phyloP scores from a whole-genome alignment of 1,140 invertebrate genomes.

The Sweltsa coloradensis region DNA sequence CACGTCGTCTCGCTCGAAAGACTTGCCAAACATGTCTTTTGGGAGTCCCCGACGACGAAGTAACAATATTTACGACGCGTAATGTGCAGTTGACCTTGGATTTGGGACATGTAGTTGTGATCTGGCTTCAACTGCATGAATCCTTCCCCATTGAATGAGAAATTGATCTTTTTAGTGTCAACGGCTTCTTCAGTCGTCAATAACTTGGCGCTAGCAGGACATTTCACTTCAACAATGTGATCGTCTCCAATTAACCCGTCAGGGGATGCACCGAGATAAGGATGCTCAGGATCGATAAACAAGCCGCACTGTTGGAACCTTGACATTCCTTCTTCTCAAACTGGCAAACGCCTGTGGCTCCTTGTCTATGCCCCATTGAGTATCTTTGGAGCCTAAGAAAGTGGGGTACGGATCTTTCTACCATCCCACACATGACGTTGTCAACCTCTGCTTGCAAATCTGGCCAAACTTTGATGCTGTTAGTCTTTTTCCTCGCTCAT shows the following conservation, averaged over 20 bases:
- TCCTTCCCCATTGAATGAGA: conserved; percentile 1
- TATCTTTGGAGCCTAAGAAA: not conserved
- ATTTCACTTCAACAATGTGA: conserved; percentile 19
- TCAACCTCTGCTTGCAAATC: too few relatives aligned
- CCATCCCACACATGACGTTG: too few relatives aligned
- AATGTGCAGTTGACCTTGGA: conserved; percentile 20
- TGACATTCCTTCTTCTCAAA: not conserved
- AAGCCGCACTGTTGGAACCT: conserved; percentile 15
- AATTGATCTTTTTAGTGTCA: conserved; percentile 7
- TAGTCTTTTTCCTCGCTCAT: conserved; percentile 8
- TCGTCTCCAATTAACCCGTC: conserved; percentile 16
- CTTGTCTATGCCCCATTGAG: conserved; percentile 11
- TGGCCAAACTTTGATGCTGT: conserved; percentile 23
- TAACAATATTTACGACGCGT: conserved; percentile 19
- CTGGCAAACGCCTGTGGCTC: conserved; percentile 6
- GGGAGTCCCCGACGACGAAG: conserved; percentile 18
- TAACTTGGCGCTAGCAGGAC: conserved; percentile 14
- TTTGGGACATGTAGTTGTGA: conserved; percentile 21
- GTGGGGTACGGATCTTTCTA: conserved; percentile 12
- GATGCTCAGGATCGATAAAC: conserved; percentile 14
- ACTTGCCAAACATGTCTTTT: not conserved
- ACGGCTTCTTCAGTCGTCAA: conserved; percentile 4
- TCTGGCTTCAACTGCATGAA: conserved; percentile 14
- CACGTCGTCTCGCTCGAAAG: too few relatives aligned
- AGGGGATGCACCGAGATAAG: conserved; percentile 16